Evolutionary conservation across 2,113 vertebrate genomes (phyloP).

Genomic region (Nannobrachium achirus): DNA sequence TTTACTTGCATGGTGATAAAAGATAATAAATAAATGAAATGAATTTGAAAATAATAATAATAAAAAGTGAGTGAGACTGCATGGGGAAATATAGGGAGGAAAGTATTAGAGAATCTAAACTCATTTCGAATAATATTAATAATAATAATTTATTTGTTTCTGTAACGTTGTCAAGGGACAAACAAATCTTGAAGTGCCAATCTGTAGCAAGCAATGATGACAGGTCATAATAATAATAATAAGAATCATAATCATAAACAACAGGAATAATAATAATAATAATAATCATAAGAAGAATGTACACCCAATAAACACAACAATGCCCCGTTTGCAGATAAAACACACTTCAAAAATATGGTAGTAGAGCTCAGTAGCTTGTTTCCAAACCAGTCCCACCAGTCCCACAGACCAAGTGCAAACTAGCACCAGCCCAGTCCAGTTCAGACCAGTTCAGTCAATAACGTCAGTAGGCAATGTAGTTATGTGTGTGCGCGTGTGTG

Average conservation of each 20-base stretch:
- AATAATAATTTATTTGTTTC: constrained; percentile 80
- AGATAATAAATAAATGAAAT: constrained; percentile 4
- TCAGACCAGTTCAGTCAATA: constrained; percentile 46
- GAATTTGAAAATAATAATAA: constrained; percentile 5
- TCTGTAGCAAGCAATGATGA: constrained; percentile 82
- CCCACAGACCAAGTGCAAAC: constrained; percentile 55
- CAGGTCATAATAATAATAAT: constrained; percentile 70
- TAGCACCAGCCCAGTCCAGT: constrained; percentile 32
- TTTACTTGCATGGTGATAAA: not conserved
- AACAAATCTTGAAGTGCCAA: constrained; percentile 79
- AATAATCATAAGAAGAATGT: constrained; percentile 75
- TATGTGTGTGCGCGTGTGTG: constrained; percentile 23
- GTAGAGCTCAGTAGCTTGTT: constrained; percentile 83
- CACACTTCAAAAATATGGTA: constrained; percentile 82
- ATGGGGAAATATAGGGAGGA: constrained; percentile 9
- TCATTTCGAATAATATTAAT: constrained; percentile 75
- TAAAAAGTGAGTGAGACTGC: constrained; percentile 16
- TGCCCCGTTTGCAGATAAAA: constrained; percentile 80
- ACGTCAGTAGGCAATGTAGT: constrained; percentile 43
- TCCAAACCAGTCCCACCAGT: constrained; percentile 69
- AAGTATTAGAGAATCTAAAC: constrained; percentile 69
- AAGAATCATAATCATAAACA: constrained; percentile 54
- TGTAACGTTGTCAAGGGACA: constrained; percentile 78
- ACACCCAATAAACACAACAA: constrained; percentile 84
- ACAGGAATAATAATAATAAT: constrained; percentile 54